Evolutionary conservation across 1,140 invertebrate genomes (phyloP), one percentile per base, ranked within the genome.

Genomic region (Papilio xuthus): DNA sequence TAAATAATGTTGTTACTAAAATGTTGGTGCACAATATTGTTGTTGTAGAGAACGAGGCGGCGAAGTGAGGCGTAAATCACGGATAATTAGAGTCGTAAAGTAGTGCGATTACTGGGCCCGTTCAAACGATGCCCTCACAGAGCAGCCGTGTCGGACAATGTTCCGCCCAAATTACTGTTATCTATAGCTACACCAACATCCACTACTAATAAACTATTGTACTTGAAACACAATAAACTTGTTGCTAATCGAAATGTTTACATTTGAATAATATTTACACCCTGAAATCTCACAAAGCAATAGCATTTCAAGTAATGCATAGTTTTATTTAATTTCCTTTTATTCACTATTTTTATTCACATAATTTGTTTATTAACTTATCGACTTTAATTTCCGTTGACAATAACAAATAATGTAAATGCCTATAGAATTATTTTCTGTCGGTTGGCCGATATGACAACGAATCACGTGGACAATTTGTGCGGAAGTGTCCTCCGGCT

Each of bases 31-130:
- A 1, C 32, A 37, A 37, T 37, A 37, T 37, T 37, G 7, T 37
- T 56, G 50, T 53, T 56, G 53, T 56, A 56, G 23, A 56, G 18
- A 56, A 18, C 8, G n/a, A 20, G 53, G 20, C 53, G n/a, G n/a
- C 1, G 7, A 56, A 56, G n/a, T 20, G n/a, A 20, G n/a, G 53
- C 18, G 53, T 56, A 56, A 56, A 56, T 56, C 53, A 56, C n/a
- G 23, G n/a, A 56, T 56, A 56, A 56, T 56, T 20, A 56, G 53
- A 56, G 53, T 20, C 53, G 53, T 56, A 56, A 56, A 56, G 53
- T 56, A 56, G 7, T 23, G n/a, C n/a, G 53, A 56, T 56, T 56
- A 56, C 53, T 56, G 50, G 50, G 15, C 50, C 53, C 10, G 53
- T 50, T 50, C 47, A 18, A 50, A 50, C 47, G 47, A 4, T 13